A percentile compares a stretch with the other conserved stretches of the same genome.
Conservation (phyloP, 2,113 vertebrate genomes). For the Podilymbus podiceps region DNA sequence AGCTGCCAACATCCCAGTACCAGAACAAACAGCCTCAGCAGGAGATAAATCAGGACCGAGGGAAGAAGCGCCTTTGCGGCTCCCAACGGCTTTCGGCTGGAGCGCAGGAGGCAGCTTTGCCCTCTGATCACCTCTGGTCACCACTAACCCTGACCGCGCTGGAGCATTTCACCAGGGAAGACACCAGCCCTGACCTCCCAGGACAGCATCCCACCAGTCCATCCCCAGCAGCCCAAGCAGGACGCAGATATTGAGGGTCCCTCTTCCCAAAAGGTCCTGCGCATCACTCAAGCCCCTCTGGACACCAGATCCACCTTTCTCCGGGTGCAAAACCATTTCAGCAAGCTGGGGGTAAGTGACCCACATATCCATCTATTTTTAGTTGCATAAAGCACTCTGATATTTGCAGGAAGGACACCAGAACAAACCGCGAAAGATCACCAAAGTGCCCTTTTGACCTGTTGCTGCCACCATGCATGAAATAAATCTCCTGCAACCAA, state of each 20-base stretch:
- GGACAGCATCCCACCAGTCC: accelerated
- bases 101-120: background rate
- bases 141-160: background rate
- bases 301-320: background rate
- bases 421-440: background rate
- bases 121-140: background rate
- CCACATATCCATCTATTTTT: accelerated
- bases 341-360: background rate
- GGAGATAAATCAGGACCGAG: conserved; percentile 28
- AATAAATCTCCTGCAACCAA: background rate
- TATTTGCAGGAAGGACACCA: background rate
- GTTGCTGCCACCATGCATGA: background rate
- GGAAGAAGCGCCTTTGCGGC: background rate
- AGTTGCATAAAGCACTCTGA: background rate
- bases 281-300: background rate
- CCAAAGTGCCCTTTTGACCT: background rate
- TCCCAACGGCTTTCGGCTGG: background rate
- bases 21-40: conserved; percentile 61
- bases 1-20: conserved; percentile 47
- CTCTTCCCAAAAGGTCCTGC: background rate
- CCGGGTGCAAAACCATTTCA: background rate
- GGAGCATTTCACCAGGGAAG: background rate
- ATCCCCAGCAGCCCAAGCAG: background rate
- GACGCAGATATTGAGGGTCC: accelerated
- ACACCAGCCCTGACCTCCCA: background rate